Evolutionary conservation across 2,888 invertebrate genomes (phyloP).

Genomic region (Dendrolimus pini): DNA sequence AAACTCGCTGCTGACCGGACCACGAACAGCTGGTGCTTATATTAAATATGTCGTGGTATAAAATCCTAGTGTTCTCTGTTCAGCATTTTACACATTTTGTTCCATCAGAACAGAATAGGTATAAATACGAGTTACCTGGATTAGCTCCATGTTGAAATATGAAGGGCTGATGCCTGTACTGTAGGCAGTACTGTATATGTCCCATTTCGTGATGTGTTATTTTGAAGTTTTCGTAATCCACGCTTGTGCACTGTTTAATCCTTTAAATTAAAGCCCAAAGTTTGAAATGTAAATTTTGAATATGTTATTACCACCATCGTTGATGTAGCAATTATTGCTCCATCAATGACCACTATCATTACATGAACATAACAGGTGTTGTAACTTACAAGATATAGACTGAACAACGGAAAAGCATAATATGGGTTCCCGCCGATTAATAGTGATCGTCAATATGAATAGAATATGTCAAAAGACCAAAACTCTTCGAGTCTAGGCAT

Average conservation of each 20-base stretch:
- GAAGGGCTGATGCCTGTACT: conserved; percentile 84
- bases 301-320: not conserved
- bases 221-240: conserved; percentile 79
- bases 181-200: conserved; percentile 86
- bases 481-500: no score
- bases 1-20: conserved; percentile 82
- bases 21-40: conserved; percentile 71
- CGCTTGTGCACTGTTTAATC: conserved; percentile 84
- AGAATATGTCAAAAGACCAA: no score
- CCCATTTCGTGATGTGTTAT: conserved; percentile 91
- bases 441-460: no score
- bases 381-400: no score
- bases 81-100: conserved; percentile 80
- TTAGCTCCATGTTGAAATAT: conserved; percentile 85
- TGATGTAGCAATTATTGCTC: not conserved
- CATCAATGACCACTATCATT: not conserved
- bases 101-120: conserved; percentile 40
- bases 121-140: conserved; percentile 61
- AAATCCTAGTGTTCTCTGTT: conserved; percentile 72
- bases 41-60: conserved; percentile 83
- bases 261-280: conserved; percentile 60
- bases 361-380: not conserved
- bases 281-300: conserved; percentile 3
- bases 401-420: no score
- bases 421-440: no score